These are phyloP conservation scores for Temnopleurus reevesii DNA, from an alignment of 53 echinoderm and acorn worm species.

Conservation along the genomic window DNA sequence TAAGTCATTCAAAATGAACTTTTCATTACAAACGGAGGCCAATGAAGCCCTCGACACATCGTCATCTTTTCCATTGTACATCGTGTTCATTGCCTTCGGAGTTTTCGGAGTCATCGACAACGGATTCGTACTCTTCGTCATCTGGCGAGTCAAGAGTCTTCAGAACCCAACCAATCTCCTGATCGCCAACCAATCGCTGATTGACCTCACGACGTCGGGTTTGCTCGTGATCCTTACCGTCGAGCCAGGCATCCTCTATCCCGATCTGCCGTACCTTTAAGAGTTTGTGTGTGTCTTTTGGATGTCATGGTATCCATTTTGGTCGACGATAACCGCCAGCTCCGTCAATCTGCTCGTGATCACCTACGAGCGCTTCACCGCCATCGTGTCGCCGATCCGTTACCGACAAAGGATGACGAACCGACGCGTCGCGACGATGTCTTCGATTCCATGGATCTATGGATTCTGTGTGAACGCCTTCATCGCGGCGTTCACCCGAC, in stretches of 20 bases:
- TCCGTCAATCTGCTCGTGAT: not conserved
- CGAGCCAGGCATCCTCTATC: not conserved
- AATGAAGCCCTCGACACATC: not conserved
- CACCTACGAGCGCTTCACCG: not conserved
- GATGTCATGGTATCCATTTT: not conserved
- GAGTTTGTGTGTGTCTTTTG: slow-evolving; percentile 18
- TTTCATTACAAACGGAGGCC: not conserved
- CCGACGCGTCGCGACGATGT: not conserved
- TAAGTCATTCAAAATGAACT: too few species aligned
- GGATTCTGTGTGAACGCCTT: not conserved
- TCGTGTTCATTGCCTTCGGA: slow-evolving; percentile 4
- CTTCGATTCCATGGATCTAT: slow-evolving; percentile 1
- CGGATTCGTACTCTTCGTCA: not conserved
- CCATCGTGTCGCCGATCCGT: not conserved
- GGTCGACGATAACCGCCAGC: not conserved
- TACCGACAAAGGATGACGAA: not conserved
- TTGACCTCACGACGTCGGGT: not conserved
- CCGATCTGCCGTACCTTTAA: not conserved
- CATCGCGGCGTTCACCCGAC: not conserved
- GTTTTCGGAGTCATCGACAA: slow-evolving; percentile 14
- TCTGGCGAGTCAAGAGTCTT: not conserved
- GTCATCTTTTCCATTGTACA: not conserved
- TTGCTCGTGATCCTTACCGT: not conserved
- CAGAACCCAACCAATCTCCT: not conserved
- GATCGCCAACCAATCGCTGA: slow-evolving; percentile 18